Percentiles rank a stretch among this genome's conserved stretches.
Conservation (phyloP, 2,113 vertebrate species). For the Hippopotamus amphibius region DNA sequence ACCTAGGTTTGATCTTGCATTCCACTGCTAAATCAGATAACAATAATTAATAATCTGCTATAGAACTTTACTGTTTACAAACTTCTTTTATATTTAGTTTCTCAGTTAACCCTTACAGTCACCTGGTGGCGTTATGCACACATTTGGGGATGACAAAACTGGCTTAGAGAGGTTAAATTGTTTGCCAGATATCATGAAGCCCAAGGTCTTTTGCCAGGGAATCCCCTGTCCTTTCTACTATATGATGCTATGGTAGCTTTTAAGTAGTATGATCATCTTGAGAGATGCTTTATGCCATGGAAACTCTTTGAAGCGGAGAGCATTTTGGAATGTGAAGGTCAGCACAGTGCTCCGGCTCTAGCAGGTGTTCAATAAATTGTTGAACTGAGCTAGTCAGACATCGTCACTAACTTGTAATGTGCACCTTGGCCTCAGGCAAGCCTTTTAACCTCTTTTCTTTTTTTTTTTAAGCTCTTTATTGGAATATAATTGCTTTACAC, state of each 20-base stretch:
- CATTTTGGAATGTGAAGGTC: slow-evolving; percentile 28
- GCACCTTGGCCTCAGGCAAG: background rate
- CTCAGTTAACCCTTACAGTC: slow-evolving; percentile 21
- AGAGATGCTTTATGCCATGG: background rate
- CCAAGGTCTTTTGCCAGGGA: background rate
- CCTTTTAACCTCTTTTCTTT: background rate
- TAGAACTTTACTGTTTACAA: slow-evolving; percentile 44
- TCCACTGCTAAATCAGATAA: slow-evolving; percentile 48
- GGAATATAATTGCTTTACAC: no score
- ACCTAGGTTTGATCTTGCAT: slow-evolving; percentile 53
- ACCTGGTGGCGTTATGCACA: background rate
- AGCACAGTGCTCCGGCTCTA: background rate
- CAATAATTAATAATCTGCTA: background rate
- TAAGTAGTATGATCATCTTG: background rate
- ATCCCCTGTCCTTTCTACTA: background rate
- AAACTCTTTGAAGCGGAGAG: background rate
- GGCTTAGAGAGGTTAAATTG: background rate
- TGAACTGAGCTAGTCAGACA: background rate
- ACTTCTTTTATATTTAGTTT: slow-evolving; percentile 38
- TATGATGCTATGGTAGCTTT: background rate
- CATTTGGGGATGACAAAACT: slow-evolving; percentile 26
- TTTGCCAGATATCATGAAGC: background rate
- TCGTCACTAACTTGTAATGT: background rate
- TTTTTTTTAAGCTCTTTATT: no score
- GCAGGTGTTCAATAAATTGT: slow-evolving; percentile 47